phyloP scores from a whole-genome alignment of 2,888 invertebrate genomes.

The Drosophila sordidula region DNA sequence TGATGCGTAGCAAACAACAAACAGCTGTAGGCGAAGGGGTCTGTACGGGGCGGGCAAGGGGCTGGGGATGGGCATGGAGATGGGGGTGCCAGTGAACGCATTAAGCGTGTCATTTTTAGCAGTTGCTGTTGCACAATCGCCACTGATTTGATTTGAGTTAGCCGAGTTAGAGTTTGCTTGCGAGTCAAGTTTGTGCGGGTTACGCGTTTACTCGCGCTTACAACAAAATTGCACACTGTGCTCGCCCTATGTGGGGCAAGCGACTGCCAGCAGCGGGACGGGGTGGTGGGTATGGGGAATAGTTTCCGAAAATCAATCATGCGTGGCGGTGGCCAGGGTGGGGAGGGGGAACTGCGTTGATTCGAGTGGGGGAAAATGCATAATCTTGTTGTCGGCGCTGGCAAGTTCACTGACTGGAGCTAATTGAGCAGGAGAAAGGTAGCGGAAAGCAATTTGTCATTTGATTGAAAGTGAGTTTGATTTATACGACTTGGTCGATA shows the following conservation, averaged over 20 bases:
- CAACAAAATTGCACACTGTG: constrained; percentile 29
- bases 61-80: no score
- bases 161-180: constrained; percentile 48
- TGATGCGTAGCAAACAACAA: constrained; percentile 65
- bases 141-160: constrained; percentile 65
- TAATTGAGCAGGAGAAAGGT: constrained; percentile 74
- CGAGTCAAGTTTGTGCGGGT: constrained; percentile 66
- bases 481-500: constrained; percentile 46
- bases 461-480: constrained; percentile 74
- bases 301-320: constrained; percentile 57
- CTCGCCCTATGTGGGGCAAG: constrained; percentile 17
- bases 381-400: constrained; percentile 59
- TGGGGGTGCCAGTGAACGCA: constrained; percentile 46
- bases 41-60: neutral
- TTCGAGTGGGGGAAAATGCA: constrained; percentile 42
- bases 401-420: constrained; percentile 69
- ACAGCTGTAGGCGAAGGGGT: constrained; percentile 13
- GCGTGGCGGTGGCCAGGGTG: constrained; percentile 29
- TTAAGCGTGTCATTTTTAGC: constrained; percentile 74
- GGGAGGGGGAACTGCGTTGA: neutral
- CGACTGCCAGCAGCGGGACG: constrained; percentile 15
- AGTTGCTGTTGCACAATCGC: constrained; percentile 70
- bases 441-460: constrained; percentile 77
- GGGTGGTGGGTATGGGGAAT: constrained; percentile 10
- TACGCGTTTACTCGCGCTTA: constrained; percentile 62